A percentile compares a stretch with the other conserved stretches of the same genome.
Evolutionary conservation across 2,113 vertebrate genomes (phyloP).

Genomic region (Ophiodon elongatus): DNA sequence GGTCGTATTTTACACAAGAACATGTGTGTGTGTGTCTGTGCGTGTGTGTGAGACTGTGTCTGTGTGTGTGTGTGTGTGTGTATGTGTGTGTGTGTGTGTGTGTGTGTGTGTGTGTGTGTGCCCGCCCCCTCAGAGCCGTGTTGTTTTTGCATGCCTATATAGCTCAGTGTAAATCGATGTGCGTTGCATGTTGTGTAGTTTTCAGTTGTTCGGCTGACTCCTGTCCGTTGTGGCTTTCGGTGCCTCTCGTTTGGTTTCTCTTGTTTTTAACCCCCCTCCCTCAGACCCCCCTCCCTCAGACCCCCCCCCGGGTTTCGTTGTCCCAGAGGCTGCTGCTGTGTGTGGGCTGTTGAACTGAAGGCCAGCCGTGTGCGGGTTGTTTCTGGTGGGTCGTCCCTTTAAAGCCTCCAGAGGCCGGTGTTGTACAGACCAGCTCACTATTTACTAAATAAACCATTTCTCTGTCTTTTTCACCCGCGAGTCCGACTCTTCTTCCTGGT

Average conservation of each 20-base stretch:
- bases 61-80: constrained; percentile 74
- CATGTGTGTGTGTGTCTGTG: constrained; percentile 79
- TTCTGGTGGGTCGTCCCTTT: constrained; percentile 78
- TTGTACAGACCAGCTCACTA: constrained; percentile 85
- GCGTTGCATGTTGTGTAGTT: constrained; percentile 90
- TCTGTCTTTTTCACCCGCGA: constrained; percentile 65
- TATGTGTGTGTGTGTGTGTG: constrained; percentile 70
- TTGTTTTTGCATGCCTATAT: constrained; percentile 89
- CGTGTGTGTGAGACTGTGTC: constrained; percentile 20
- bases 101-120: constrained; percentile 26
- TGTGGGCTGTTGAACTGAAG: too few relatives aligned
- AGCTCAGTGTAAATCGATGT: constrained; percentile 87
- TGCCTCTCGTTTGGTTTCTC: constrained; percentile 25
- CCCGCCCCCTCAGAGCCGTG: constrained; percentile 88
- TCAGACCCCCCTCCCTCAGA: too few relatives aligned
- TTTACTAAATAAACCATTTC: constrained; percentile 80
- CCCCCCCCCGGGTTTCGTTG: too few relatives aligned
- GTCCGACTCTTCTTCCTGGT: neutral
- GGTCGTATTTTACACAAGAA: constrained; percentile 83
- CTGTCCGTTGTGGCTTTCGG: constrained; percentile 40
- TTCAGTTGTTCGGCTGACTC: constrained; percentile 69
- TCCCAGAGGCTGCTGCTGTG: constrained; percentile 82
- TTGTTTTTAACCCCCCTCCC: neutral
- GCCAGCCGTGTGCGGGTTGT: neutral
- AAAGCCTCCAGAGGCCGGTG: too few relatives aligned